phyloP scores from a whole-genome alignment of 2,113 vertebrate species.

The Sigmodon hispidus region DNA sequence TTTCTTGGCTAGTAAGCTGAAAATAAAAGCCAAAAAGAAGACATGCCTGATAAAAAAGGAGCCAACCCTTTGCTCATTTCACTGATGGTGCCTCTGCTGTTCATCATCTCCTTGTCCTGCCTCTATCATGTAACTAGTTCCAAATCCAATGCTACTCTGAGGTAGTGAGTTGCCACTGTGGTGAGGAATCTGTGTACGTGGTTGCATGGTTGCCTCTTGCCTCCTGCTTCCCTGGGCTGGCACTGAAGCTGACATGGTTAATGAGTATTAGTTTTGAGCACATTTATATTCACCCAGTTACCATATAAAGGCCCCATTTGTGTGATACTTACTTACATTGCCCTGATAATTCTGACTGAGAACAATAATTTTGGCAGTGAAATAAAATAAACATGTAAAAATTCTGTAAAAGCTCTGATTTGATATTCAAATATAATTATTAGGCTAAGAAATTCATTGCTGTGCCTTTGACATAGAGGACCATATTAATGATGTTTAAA shows the following conservation, averaged over 20 bases:
- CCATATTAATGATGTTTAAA: slow-evolving; percentile 49
- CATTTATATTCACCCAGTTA: neutral
- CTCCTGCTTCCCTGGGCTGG: neutral
- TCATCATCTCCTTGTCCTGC: rapidly evolving
- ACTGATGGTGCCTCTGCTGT: neutral
- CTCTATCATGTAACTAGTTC: neutral
- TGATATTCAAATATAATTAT: slow-evolving; percentile 55
- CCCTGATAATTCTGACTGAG: slow-evolving; percentile 34
- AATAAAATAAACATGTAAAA: slow-evolving; percentile 53
- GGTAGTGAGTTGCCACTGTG: neutral
- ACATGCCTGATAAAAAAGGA: neutral
- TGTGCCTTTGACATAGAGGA: neutral
- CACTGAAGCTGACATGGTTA: neutral
- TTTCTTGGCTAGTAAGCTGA: neutral
- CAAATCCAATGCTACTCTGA: neutral
- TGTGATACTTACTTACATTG: neutral
- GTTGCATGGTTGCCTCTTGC: neutral
- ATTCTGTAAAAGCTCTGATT: slow-evolving; percentile 53
- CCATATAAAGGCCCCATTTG: slow-evolving; percentile 6
- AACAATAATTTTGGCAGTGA: slow-evolving; percentile 44
- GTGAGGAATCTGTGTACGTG: neutral
- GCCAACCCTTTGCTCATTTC: neutral
- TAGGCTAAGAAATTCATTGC: slow-evolving; percentile 1
- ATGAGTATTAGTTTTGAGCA: neutral
- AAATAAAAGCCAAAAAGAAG: neutral